These are phyloP conservation scores for Solen grandis DNA, from an alignment of 1,140 invertebrate genomes.

Conservation along the genomic window DNA sequence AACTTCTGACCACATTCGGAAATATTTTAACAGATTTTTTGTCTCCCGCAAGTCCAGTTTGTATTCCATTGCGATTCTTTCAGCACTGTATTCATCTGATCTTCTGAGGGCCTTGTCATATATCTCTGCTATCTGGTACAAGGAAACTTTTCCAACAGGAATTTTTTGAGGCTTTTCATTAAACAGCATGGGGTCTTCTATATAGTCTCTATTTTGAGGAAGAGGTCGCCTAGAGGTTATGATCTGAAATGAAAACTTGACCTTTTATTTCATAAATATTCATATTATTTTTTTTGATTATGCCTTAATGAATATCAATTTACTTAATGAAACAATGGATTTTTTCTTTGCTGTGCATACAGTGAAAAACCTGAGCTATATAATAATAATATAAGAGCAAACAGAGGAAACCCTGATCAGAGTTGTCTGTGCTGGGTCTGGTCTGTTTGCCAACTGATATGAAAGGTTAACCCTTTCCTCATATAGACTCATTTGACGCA, in stretches of 20 bases:
- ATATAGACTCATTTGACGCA: too few species aligned
- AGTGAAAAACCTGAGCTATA: too few species aligned
- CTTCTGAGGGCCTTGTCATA: slow-evolving; percentile 1
- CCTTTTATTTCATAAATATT: too few species aligned
- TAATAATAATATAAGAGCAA: too few species aligned
- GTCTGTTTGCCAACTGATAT: too few species aligned
- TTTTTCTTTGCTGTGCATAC: too few species aligned
- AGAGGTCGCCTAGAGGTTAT: slow-evolving; percentile 23
- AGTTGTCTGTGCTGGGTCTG: too few species aligned
- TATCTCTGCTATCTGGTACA: slow-evolving; percentile 20
- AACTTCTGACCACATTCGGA: slow-evolving; percentile 20
- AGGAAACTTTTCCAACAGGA: slow-evolving; percentile 28
- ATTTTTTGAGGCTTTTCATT: slow-evolving; percentile 35
- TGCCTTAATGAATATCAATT: too few species aligned
- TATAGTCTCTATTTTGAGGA: slow-evolving; percentile 9
- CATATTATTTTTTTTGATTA: too few species aligned
- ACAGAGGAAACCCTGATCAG: too few species aligned
- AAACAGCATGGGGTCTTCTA: slow-evolving; percentile 23
- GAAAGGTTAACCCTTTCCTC: too few species aligned
- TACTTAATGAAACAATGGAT: too few species aligned
- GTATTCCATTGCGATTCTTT: slow-evolving; percentile 49
- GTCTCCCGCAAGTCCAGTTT: slow-evolving; percentile 24
- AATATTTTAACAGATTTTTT: slow-evolving; percentile 47
- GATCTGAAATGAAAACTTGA: slow-evolving; percentile 38
- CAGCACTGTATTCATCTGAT: background rate